These are phyloP conservation scores for Cyprinodon diabolis DNA, from an alignment of 2,797 vertebrate genomes.

Conservation along the genomic window DNA sequence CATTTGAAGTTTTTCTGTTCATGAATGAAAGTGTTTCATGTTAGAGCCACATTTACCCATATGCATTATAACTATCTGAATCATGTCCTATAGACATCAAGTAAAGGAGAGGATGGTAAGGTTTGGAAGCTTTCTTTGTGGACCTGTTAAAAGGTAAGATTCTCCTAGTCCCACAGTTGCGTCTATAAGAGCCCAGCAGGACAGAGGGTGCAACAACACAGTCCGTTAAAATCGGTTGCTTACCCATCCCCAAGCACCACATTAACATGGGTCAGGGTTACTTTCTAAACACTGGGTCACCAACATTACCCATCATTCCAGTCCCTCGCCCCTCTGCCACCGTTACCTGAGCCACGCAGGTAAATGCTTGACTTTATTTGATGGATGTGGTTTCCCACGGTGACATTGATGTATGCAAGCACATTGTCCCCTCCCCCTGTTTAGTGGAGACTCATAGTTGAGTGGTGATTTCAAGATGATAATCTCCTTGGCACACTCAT, in stretches of 20 bases:
- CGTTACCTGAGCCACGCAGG: slow-evolving; percentile 86
- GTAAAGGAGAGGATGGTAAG: slow-evolving; percentile 24
- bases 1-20: no score
- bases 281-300: slow-evolving; percentile 58
- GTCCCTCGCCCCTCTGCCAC: slow-evolving; percentile 45
- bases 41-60: not conserved
- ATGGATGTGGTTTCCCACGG: slow-evolving; percentile 81
- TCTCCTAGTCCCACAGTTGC: slow-evolving; percentile 64
- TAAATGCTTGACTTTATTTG: slow-evolving; percentile 84
- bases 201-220: slow-evolving; percentile 24
- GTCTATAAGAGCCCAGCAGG: slow-evolving; percentile 41
- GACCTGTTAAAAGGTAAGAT: slow-evolving; percentile 50
- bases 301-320: slow-evolving; percentile 40
- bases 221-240: not conserved
- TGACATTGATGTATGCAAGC: slow-evolving; percentile 73
- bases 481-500: slow-evolving; percentile 63
- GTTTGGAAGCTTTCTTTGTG: not conserved
- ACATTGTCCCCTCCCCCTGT: slow-evolving; percentile 20
- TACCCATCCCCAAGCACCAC: slow-evolving; percentile 11
- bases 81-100: slow-evolving; percentile 5
- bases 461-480: slow-evolving; percentile 78
- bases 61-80: not conserved
- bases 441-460: slow-evolving; percentile 44
- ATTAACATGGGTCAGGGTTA: slow-evolving; percentile 70
- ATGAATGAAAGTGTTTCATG: no score